Base-by-base conservation (phyloP, 2,113 vertebrate species). In the Asarcornis scutulata region DNA sequence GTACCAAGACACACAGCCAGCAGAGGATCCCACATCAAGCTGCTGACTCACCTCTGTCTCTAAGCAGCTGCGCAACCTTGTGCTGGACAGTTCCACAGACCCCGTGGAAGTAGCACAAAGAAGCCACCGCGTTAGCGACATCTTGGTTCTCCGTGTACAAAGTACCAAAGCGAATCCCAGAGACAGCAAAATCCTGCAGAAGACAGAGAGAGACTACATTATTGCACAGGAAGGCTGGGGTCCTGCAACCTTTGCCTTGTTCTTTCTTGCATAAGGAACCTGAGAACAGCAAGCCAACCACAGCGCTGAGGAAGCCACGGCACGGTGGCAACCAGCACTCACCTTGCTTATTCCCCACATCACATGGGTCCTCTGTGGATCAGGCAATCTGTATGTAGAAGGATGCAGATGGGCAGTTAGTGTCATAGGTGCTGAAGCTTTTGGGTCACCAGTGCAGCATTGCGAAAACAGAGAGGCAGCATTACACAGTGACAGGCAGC, bases 261-360 rank as follows among this genome's bases (percentile, higher is more conserved):
- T 81, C 42, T n/a, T 69, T 58, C 13, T 62, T 46, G n/a, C 48
- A 15, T 2, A 25, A 86, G 23, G 36, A 75, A 40, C 17, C 36
- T 27, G 27, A 53, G 40, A 29, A 48, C 62, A 46, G 9, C 50
- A 60, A 73, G 56, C 11, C 66, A 83, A 67, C 25, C 6, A 25
- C 8, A 38, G 14, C 44, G 60, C 76, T 13, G n/a, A 16, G 62
- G 73, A 53, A 71, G 67, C 32, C n/a, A 16, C 1, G 2, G 52
- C 53, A 58, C 0, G 1, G 5, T 2, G 42, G 56, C 25, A 58
- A 44, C 6, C 36, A 73, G 56, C 53, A 80, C 97, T 96, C 97
- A 99, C 99, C 98, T 99, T 99, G 96, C 98, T 99, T 94, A 99
- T 68, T 5, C 99, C 98, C 99, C 99, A 99, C 98, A 99, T 97